Conservation (phyloP, 2,888 invertebrate species). For the Plutella xylostella region DNA sequence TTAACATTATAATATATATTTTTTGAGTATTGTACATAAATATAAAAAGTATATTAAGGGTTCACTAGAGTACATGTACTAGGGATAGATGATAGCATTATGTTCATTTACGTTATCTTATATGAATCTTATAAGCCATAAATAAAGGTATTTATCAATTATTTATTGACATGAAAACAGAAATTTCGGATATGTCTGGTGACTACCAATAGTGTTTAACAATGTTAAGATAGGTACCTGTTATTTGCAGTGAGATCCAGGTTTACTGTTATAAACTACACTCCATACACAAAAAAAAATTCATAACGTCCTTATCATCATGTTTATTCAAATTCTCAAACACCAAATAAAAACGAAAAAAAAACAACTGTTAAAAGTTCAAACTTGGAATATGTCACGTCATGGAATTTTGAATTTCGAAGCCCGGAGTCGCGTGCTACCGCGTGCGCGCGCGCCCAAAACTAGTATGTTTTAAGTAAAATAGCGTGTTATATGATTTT, state of each 20-base stretch:
- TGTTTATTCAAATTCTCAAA: constrained; percentile 19
- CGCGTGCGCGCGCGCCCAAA: constrained; percentile 53
- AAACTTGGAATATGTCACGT: not conserved
- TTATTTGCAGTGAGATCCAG: constrained; percentile 24
- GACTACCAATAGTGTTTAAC: too few relatives aligned
- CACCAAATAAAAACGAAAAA: constrained; percentile 6
- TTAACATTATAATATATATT: not conserved
- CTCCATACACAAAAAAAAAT: constrained; percentile 12
- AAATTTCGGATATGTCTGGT: too few relatives aligned
- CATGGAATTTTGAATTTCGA: constrained; percentile 16
- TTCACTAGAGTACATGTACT: too few relatives aligned
- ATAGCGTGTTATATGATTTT: constrained; percentile 49
- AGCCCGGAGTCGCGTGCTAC: constrained; percentile 37
- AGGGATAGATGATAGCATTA: too few relatives aligned
- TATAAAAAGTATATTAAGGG: too few relatives aligned
- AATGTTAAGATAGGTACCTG: too few relatives aligned
- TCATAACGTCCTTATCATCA: constrained; percentile 36
- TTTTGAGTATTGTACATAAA: not conserved
- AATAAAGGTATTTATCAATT: too few relatives aligned
- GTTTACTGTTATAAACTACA: constrained; percentile 31
- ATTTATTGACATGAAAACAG: too few relatives aligned
- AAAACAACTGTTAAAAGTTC: constrained; percentile 5
- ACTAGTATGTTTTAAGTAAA: constrained; percentile 64
- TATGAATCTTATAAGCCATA: too few relatives aligned
- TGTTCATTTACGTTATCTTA: too few relatives aligned